Conservation (phyloP, 2,113 vertebrate genomes). For the Theristicus caerulescens region DNA sequence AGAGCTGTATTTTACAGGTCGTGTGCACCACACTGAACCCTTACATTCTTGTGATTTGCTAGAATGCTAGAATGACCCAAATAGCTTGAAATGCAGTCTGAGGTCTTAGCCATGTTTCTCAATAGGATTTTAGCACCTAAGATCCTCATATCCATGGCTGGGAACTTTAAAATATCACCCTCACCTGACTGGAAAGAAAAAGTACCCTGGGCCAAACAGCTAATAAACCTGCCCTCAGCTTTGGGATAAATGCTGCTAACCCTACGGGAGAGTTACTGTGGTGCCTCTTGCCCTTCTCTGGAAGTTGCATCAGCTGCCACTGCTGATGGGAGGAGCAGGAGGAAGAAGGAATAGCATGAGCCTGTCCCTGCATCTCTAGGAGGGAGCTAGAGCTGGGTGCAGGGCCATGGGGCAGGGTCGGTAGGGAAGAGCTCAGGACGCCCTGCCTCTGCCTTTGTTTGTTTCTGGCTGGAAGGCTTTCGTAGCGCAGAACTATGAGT, state of each 20-base stretch:
- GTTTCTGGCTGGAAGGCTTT: not conserved
- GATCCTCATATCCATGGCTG: not conserved
- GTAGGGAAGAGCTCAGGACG: not conserved
- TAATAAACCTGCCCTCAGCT: not conserved
- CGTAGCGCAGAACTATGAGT: not conserved
- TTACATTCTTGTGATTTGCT: not conserved
- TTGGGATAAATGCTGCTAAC: not conserved
- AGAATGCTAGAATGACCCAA: not conserved
- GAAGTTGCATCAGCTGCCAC: not conserved
- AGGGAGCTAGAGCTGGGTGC: not conserved
- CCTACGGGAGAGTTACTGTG: not conserved
- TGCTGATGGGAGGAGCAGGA: not conserved
- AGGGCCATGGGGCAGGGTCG: accelerated
- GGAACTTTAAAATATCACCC: not conserved
- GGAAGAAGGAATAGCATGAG: not conserved
- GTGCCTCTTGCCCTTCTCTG: not conserved
- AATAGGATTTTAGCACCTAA: not conserved
- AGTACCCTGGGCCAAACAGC: not conserved
- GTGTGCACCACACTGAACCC: not conserved
- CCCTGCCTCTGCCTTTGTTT: accelerated
- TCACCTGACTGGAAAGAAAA: not conserved
- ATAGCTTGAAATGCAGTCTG: not conserved
- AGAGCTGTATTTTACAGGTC: not conserved
- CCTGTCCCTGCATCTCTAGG: not conserved
- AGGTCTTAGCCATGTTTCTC: not conserved